Percentiles rank a stretch among this genome's conserved stretches.
These are phyloP conservation scores for Machimus atricapillus DNA, from an alignment of 2,888 invertebrate genomes.

Conservation along the genomic window DNA sequence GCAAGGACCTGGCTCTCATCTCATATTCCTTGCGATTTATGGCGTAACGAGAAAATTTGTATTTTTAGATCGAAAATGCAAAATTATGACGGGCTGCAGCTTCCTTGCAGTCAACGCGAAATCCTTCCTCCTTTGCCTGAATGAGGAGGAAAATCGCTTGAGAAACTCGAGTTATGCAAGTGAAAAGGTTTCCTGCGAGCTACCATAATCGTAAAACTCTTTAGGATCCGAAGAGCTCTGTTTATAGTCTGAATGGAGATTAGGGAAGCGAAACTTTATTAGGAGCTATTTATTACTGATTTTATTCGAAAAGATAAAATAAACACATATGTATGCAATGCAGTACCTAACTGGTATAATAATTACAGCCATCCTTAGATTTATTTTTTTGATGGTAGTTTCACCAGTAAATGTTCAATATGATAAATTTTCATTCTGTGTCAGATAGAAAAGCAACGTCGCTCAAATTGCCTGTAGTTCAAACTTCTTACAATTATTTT, in stretches of 20 bases:
- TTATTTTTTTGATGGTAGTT: neutral
- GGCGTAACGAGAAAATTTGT: constrained; percentile 15
- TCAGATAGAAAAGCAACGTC: no score
- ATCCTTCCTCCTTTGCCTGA: neutral
- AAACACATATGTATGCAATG: no score
- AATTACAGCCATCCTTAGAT: neutral
- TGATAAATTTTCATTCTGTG: no score
- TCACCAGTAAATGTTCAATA: neutral
- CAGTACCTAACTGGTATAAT: no score
- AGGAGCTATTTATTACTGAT: neutral
- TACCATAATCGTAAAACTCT: neutral
- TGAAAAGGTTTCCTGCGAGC: neutral
- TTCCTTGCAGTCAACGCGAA: neutral
- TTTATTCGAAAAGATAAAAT: neutral
- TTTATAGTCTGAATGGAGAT: neutral
- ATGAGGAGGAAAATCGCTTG: neutral
- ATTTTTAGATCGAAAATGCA: neutral
- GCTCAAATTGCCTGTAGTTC: no score
- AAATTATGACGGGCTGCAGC: neutral
- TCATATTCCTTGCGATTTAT: constrained; percentile 12
- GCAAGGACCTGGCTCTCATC: neutral
- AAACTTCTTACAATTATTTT: no score
- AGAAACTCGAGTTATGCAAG: neutral
- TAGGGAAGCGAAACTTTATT: neutral
- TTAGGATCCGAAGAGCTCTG: neutral